Evolutionary conservation across 64 coral and sea anemone species (phyloP).

Genomic region (Dendrophyllia cribrosa): DNA sequence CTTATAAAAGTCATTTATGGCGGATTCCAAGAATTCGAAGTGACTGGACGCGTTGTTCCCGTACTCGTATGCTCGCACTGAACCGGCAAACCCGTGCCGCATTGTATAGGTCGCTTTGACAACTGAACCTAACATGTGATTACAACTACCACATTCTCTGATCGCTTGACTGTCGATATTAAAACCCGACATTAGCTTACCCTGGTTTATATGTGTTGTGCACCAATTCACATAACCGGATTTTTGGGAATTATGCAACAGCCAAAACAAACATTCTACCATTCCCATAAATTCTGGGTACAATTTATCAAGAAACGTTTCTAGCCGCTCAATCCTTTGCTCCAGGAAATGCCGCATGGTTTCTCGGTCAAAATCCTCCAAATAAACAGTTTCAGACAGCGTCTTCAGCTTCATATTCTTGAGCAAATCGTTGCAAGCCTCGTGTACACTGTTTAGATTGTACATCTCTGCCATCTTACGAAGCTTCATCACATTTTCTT

Average conservation of each 20-base stretch:
- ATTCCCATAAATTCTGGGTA: conserved; percentile 35
- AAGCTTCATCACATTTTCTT: background rate
- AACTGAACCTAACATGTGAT: no score
- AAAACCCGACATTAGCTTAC: background rate
- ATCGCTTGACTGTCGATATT: no score
- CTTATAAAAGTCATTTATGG: no score
- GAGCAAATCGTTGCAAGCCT: background rate
- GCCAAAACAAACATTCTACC: background rate
- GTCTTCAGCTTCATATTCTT: background rate
- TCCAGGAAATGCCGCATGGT: background rate
- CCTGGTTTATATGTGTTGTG: background rate
- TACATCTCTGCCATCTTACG: background rate
- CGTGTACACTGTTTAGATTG: background rate
- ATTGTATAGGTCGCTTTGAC: no score
- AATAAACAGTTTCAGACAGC: background rate
- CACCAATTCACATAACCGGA: background rate
- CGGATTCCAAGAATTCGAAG: no score
- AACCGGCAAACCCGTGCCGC: no score
- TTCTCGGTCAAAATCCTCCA: background rate
- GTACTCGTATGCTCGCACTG: no score
- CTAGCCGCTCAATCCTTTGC: background rate
- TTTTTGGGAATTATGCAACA: background rate
- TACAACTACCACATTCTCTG: no score
- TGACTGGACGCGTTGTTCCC: no score
- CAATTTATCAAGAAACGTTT: background rate